phyloP scores from a whole-genome alignment of 2,797 vertebrate species.

The Mus caroli region DNA sequence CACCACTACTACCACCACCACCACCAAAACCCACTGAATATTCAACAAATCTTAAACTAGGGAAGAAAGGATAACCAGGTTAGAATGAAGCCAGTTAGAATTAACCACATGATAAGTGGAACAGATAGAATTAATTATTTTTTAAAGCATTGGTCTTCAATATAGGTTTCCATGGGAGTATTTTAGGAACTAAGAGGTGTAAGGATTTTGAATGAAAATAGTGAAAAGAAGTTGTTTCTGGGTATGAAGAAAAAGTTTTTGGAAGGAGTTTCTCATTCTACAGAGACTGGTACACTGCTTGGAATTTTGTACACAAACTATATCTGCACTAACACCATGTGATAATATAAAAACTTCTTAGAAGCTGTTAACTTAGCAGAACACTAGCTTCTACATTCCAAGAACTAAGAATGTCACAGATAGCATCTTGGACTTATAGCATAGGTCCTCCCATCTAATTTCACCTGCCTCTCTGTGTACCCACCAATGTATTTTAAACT shows the following conservation, averaged over 20 bases:
- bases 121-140: not conserved
- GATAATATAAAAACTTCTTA: not conserved
- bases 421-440: not conserved
- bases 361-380: not conserved
- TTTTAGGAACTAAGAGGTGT: not conserved
- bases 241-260: not conserved
- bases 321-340: not conserved
- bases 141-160: not conserved
- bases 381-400: not conserved
- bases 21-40: not conserved
- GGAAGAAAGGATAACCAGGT: not conserved
- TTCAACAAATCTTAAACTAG: not conserved
- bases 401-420: not conserved
- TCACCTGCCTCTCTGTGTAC: not conserved
- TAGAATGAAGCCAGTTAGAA: slow-evolving; percentile 2
- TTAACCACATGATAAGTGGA: not conserved
- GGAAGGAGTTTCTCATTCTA: not conserved
- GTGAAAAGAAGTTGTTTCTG: not conserved
- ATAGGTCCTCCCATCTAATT: not conserved
- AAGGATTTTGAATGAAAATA: not conserved
- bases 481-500: not conserved
- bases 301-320: not conserved
- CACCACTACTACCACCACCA: not conserved
- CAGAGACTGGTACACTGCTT: too few relatives aligned
- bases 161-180: not conserved